Evolutionary conservation across 2,113 vertebrate species (phyloP).

Genomic region (Phrynosoma blainvillii): DNA sequence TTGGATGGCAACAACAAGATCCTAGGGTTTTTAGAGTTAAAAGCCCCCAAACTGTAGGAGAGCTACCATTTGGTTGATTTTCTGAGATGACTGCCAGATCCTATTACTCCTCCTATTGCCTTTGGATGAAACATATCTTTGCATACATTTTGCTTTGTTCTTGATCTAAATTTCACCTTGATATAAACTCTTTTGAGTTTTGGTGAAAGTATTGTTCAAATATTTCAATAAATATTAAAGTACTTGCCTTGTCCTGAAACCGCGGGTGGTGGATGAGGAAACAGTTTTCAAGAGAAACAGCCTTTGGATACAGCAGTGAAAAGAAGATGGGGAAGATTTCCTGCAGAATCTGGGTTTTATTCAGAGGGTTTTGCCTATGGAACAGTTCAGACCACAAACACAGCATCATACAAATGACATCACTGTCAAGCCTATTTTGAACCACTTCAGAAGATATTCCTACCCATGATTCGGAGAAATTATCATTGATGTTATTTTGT

Average conservation of each 20-base stretch:
- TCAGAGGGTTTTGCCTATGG: conserved; percentile 75
- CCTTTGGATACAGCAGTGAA: conserved; percentile 70
- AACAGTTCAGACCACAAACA: conserved; percentile 2
- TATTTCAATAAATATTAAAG: background rate
- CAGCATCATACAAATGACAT: background rate
- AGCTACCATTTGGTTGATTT: background rate
- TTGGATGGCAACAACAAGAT: background rate
- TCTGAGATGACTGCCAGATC: background rate
- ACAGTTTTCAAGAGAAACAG: conserved; percentile 76
- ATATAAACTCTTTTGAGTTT: background rate
- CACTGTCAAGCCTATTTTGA: background rate
- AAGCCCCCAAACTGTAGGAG: background rate
- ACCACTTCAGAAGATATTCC: background rate
- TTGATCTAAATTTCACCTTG: background rate
- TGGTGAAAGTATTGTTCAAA: background rate
- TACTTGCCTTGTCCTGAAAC: conserved; percentile 76
- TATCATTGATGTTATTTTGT: background rate
- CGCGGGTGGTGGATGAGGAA: conserved; percentile 70
- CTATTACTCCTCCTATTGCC: too few relatives aligned
- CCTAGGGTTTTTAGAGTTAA: background rate
- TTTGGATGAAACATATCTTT: background rate
- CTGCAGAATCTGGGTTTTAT: conserved; percentile 72
- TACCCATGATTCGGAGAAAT: background rate
- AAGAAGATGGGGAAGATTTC: conserved; percentile 74
- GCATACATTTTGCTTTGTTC: background rate